phyloP scores from a whole-genome alignment of 2,888 invertebrate genomes.

The Ecdyonurus torrentis region DNA sequence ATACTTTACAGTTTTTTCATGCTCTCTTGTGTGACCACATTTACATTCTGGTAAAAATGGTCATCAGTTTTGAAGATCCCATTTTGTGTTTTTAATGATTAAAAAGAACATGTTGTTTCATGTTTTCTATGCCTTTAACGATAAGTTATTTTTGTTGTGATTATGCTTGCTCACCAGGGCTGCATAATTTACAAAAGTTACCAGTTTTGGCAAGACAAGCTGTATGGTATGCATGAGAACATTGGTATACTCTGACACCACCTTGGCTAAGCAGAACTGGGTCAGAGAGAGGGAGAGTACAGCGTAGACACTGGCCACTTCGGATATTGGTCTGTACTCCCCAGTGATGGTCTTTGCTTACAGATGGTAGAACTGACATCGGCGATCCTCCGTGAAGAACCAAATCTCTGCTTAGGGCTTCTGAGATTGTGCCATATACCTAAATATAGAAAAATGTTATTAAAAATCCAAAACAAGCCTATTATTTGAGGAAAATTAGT shows the following conservation, averaged over 20 bases:
- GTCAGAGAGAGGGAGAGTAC: constrained; percentile 40
- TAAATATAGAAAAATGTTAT: not conserved
- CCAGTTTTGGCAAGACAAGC: constrained; percentile 24
- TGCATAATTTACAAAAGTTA: not conserved
- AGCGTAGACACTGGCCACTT: constrained; percentile 30
- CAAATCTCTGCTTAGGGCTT: not conserved
- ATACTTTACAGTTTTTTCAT: no score
- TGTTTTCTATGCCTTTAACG: no score
- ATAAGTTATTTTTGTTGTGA: no score
- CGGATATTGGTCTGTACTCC: constrained; percentile 26
- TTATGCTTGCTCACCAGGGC: no score
- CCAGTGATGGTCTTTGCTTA: constrained; percentile 25
- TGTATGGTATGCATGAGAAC: constrained; percentile 44
- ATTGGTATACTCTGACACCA: constrained; percentile 42
- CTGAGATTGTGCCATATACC: not conserved
- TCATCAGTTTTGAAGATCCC: no score
- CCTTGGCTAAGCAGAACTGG: constrained; percentile 39
- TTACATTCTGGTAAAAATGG: no score
- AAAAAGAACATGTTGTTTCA: no score
- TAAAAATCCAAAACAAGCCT: no score
- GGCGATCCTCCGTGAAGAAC: not conserved
- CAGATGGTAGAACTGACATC: not conserved
- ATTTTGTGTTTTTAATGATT: no score
- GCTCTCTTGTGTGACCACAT: no score
- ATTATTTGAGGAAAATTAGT: no score